Evolutionary conservation across 2,888 invertebrate species (phyloP), one percentile per base, ranked within the genome.

Genomic region (Drosophila nr. medialis): DNA sequence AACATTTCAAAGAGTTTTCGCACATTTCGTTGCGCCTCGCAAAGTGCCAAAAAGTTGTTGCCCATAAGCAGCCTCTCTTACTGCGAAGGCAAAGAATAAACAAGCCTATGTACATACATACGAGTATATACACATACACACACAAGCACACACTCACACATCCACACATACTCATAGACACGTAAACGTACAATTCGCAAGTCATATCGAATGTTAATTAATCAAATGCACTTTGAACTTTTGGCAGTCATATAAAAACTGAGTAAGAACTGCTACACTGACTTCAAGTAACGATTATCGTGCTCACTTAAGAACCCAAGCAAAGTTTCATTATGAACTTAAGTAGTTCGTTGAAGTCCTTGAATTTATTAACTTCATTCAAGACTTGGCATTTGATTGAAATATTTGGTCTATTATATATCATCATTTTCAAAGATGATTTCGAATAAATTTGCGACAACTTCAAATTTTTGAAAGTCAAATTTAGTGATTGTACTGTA

Each of bases 1-100:
- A 40, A 67, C 53, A 63, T 75, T 79, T 75, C 73, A 77, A 71
- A 78, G 80, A 61, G 58, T 65, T 73, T 73, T 62, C 75, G 53
- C 63, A 58, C 50, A 77, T 62, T 67, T 77, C 42, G 66, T 63
- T 77, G 58, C 27, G 42, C 11, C 30, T 30, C 29, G 55, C 40
- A 30, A 75, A 65, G 58, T 61, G 70, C 56, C 59, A 71, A 75
- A 73, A 69, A 62, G 42, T 49, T 67, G 24, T 38, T 49, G 34
- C 49, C 73, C 49, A 38, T 34, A 29, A 67, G 53, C 53, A 40
- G 45, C 53, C 60, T 68, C 45, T 72, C 49, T 68, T 13, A 45
- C 58, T 34, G 51, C 42, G 38, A 24, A 42, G 60, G 50, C 69
- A 77, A 65, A 68, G 65, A 73, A 65, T 70, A 77, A 62, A 38